A percentile compares a stretch with the other conserved stretches of the same genome.
Evolutionary conservation across 1,140 invertebrate genomes (phyloP).

Genomic region (Spodoptera frugiperda): DNA sequence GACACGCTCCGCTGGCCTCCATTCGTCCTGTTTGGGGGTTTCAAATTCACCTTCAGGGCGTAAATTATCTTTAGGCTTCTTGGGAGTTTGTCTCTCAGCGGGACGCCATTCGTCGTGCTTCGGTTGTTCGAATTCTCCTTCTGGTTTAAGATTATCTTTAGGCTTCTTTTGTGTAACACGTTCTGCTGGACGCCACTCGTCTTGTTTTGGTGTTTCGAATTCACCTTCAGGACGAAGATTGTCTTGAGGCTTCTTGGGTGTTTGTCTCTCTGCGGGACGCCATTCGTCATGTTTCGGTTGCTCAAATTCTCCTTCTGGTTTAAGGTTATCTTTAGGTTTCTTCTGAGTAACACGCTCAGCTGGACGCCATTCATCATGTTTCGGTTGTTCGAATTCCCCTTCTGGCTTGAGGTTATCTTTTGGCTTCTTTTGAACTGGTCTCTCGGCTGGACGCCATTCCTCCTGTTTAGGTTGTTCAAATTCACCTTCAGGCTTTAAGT

Average conservation of each 20-base stretch:
- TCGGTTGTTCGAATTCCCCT: constrained; percentile 35
- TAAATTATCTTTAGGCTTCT: constrained; percentile 87
- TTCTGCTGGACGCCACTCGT: constrained; percentile 78
- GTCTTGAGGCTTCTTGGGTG: constrained; percentile 83
- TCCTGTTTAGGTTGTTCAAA: constrained; percentile 81
- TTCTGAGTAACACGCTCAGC: constrained; percentile 67
- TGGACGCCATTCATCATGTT: constrained; percentile 51
- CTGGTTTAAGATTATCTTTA: constrained; percentile 87
- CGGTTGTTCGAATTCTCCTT: constrained; percentile 88
- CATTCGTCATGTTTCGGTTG: constrained; percentile 70
- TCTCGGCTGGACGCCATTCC: constrained; percentile 67
- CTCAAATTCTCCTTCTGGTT: constrained; percentile 87
- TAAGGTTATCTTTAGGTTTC: constrained; percentile 87
- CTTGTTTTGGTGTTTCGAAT: constrained; percentile 84
- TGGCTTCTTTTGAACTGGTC: constrained; percentile 34
- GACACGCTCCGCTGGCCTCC: constrained; percentile 72
- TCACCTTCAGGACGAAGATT: constrained; percentile 88
- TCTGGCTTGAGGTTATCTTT: constrained; percentile 41
- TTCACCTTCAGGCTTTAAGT: constrained; percentile 87
- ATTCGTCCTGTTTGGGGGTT: constrained; percentile 76
- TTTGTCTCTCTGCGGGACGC: constrained; percentile 80
- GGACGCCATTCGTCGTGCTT: constrained; percentile 85
- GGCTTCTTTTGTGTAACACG: constrained; percentile 79
- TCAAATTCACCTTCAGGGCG: constrained; percentile 87
- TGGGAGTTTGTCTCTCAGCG: constrained; percentile 79